Base-by-base conservation (phyloP, 2,113 vertebrate genomes). In the Atractosteus spatula region DNA sequence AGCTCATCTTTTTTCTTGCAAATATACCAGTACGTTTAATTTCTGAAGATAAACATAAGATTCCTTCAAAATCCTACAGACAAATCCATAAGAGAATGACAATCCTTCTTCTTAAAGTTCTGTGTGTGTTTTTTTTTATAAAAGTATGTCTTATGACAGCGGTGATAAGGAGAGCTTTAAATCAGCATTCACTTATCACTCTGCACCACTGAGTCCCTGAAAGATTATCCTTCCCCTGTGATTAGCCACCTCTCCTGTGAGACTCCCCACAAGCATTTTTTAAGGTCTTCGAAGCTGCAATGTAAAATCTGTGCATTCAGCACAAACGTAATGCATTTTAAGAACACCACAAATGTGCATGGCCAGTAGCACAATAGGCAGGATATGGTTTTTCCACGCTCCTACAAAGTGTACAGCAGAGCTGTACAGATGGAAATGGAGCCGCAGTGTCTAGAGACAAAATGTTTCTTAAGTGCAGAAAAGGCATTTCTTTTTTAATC, bases 321-420 rank as follows among this genome's bases (percentile, higher is more conserved):
- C 87, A 81, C 45, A 79, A 85, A 80, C 78, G 80, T 82, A 88
- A 76, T 80, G 71, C 83, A 91, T 85, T 91, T 86, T 87, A 84
- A 87, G 81, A 81, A 82, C 75, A 79, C 81, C 92, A 86, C 91
- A 93, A 91, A 74, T 86, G 87, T 81, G 77, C 79, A 81, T 76
- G 82, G 71, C 79, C 81, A 71, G 77, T 78, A 76, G 81, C 82
- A 85, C 87, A 88, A 92, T 85, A 86, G 83, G 81, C 91, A 93
- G 94, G 92, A 95, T 95, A 96, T 94, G 92, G 85, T 89, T 91
- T 95, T 94, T 89, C 92, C 93, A 91, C 90, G 90, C 91, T 94
- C 90, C 88, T 76, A 90, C 84, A 79, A 87, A 92, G 85, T 88
- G 86, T 84, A 89, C 85, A 77, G 91, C 90, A 87, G 84, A 92